Conservation (phyloP, 2,797 vertebrate genomes). For the Hephaestus fuliginosus region DNA sequence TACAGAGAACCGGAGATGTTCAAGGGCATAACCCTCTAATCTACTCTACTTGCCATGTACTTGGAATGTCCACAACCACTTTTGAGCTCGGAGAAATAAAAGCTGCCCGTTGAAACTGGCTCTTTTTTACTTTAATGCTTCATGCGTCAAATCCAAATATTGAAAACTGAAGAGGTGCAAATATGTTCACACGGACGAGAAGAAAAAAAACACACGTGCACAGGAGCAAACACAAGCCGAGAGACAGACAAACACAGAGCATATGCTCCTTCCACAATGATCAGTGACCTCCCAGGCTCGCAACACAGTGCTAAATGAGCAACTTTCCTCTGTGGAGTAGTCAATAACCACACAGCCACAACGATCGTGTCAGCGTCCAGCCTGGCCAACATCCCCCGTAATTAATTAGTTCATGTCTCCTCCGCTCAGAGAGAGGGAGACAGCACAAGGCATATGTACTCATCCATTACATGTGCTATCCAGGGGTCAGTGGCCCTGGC, state of each 20-base stretch:
- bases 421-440: conserved; percentile 77
- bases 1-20: conserved; percentile 78
- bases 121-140: conserved; percentile 17
- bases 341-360: conserved; percentile 83
- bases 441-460: conserved; percentile 74
- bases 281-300: conserved; percentile 75
- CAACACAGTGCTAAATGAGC: conserved; percentile 81
- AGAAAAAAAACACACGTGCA: conserved; percentile 9
- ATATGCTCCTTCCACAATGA: conserved; percentile 77
- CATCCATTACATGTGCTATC: conserved; percentile 81
- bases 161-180: conserved; percentile 22
- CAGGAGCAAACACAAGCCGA: conserved; percentile 58
- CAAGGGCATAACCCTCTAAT: conserved; percentile 83
- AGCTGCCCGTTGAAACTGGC: conserved; percentile 20
- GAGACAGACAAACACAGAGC: conserved; percentile 69
- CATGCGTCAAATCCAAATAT: conserved; percentile 12
- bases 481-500: conserved; percentile 76
- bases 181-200: conserved; percentile 17
- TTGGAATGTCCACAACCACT: conserved; percentile 65
- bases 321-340: conserved; percentile 80
- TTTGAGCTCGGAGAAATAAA: conserved; percentile 54
- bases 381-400: conserved; percentile 78
- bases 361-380: conserved; percentile 81
- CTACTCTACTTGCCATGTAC: conserved; percentile 78
- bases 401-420: conserved; percentile 83